Evolutionary conservation across 2,113 vertebrate species (phyloP).

Genomic region (Pachycephala philippinensis): DNA sequence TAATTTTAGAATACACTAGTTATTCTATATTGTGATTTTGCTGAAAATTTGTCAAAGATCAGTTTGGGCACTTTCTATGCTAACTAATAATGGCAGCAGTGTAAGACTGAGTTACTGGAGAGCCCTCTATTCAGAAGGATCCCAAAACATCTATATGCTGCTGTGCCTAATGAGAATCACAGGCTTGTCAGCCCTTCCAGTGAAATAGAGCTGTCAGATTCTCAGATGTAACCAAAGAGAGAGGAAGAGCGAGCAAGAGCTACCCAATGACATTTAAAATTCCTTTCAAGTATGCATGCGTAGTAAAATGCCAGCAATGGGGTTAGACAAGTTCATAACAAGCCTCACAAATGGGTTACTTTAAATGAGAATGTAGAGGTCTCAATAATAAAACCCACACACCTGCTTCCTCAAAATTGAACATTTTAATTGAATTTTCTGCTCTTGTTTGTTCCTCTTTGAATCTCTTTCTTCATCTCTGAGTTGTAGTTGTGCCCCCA

Average conservation of each 20-base stretch:
- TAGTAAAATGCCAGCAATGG: conserved; percentile 35
- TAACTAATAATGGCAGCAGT: background rate
- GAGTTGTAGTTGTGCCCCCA: conserved; percentile 2
- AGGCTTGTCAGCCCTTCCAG: background rate
- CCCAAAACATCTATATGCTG: background rate
- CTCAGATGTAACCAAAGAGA: background rate
- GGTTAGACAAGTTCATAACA: conserved; percentile 50
- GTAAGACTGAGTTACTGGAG: background rate
- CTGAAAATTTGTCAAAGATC: background rate
- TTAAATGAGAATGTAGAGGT: conserved; percentile 42
- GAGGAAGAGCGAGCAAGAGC: background rate
- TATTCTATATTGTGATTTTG: background rate
- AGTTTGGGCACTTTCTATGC: background rate
- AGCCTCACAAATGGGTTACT: conserved; percentile 26
- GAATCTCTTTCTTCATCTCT: conserved; percentile 20
- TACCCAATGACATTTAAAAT: conserved; percentile 54
- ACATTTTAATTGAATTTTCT: conserved; percentile 56
- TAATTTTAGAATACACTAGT: background rate
- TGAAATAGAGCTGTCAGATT: conserved; percentile 17
- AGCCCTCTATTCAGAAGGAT: background rate
- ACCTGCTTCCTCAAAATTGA: conserved; percentile 38
- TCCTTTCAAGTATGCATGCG: background rate
- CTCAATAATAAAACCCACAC: conserved; percentile 21
- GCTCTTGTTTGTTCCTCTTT: conserved; percentile 4
- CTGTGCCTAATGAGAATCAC: conserved; percentile 10